Base-by-base conservation (phyloP, 2,888 invertebrate genomes). In the Drosophila mayaguana region DNA sequence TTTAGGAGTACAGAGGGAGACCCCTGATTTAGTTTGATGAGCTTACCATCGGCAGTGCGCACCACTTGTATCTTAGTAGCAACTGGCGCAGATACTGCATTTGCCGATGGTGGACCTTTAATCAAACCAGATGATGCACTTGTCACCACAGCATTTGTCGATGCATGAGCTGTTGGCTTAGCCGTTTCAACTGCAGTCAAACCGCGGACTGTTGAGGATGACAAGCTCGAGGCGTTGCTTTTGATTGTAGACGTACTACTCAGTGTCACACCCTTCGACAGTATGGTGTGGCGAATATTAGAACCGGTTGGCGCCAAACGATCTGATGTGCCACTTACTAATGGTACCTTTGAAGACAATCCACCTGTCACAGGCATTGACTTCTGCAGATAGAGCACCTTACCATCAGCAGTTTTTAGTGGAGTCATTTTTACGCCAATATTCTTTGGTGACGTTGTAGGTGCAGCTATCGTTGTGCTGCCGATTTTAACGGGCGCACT, bases 331-430 rank as follows among this genome's bases (percentile, higher is more conserved):
- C 42, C n/a, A 16, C 22, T 48, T 9, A 59, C 42, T 9, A 62
- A 45, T 3, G 74, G 42, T 16, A 48, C 9, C 59, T 65, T 80
- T 22, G 59, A 20, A 1, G 22, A 22, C 2, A 38, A 28, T 20
- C 38, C 68, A 2, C 59, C 48, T 2, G 34, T 50, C 7, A 34
- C 40, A 5, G 85, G 36, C 18, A 66, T 8, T 0, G 89, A 76
- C 40, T 92, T 91, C 62, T 94, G 94, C 20, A 94, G 83, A 43
- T 93, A 91, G 22, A 94, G 81, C 54, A 94, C 88, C 72, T 94
- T 93, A 43, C 94, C 94, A 63, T 93, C 93, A 2, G 92, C 66
- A 2, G 91, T 90, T 63, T 90, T 91, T 12, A 91, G 77, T 55
- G 72, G 80, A 3, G 83, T 85, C 85, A 89, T 75, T 22, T 72